phyloP scores from a whole-genome alignment of 37 sponge, comb jelly and placozoan genomes.

The Halisarca cf. caerulea region DNA sequence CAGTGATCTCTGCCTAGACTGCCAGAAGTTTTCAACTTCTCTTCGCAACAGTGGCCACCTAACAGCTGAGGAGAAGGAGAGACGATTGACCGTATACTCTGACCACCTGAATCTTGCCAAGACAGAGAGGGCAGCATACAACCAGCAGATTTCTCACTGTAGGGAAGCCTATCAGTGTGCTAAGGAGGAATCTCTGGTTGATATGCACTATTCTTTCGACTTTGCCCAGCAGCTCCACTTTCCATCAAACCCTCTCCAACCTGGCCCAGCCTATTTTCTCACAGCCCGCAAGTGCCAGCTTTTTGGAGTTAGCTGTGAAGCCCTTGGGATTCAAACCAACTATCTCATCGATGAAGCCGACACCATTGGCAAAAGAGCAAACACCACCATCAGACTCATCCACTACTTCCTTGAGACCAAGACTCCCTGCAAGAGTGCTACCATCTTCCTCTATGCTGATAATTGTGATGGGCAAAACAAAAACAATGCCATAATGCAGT shows the following conservation, averaged over 20 bases:
- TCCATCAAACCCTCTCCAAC: constrained; percentile 29
- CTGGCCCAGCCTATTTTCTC: constrained; percentile 25
- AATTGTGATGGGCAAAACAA: neutral
- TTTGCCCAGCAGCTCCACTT: constrained; percentile 29
- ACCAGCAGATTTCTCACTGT: neutral
- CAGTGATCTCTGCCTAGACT: neutral
- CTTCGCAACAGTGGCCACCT: neutral
- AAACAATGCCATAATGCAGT: neutral
- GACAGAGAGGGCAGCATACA: constrained; percentile 23
- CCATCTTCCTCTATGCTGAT: neutral
- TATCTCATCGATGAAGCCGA: constrained; percentile 33
- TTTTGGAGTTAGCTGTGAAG: constrained; percentile 39
- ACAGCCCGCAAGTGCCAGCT: neutral
- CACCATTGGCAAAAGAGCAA: constrained; percentile 27
- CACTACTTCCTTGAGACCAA: constrained; percentile 26
- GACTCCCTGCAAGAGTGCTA: neutral
- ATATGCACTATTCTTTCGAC: constrained; percentile 34
- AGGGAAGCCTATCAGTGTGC: neutral
- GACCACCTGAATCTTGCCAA: constrained; percentile 26
- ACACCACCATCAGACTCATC: constrained; percentile 10
- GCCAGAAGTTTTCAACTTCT: neutral
- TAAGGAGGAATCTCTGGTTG: too few species aligned
- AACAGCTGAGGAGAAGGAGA: constrained; percentile 27
- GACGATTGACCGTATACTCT: constrained; percentile 7
- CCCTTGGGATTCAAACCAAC: constrained; percentile 14